Evolutionary conservation across 2,797 vertebrate species (phyloP).

Genomic region (Hippocampus kuda): DNA sequence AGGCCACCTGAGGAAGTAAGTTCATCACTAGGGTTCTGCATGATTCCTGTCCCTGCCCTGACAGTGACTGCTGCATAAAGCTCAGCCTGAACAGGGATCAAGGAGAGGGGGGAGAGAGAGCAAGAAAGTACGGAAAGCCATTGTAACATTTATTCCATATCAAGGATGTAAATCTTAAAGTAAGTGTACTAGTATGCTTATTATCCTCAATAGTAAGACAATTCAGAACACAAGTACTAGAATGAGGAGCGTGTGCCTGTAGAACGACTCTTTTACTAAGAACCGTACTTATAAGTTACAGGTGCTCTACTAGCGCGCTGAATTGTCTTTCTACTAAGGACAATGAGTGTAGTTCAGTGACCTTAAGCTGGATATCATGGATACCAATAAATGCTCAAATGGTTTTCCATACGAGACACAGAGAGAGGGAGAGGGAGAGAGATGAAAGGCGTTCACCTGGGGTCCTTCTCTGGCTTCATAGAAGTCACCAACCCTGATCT

Average conservation of each 20-base stretch:
- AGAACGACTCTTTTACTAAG: not conserved
- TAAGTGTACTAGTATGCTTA: not conserved
- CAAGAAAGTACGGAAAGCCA: not conserved
- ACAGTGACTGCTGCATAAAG: conserved; percentile 58
- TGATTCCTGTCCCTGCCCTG: conserved; percentile 51
- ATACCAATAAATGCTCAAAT: not conserved
- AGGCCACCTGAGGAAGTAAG: conserved; percentile 67
- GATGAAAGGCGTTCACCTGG: conserved; percentile 89
- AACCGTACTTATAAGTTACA: not conserved
- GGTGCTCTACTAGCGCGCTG: not conserved
- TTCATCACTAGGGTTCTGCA: conserved; percentile 53
- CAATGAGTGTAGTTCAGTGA: not conserved
- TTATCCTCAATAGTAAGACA: not conserved
- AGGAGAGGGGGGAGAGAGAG: conserved; percentile 21
- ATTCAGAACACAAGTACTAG: not conserved
- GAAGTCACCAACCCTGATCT: conserved; percentile 99
- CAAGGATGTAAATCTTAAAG: not conserved
- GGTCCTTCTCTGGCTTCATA: conserved; percentile 99
- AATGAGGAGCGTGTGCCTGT: no score
- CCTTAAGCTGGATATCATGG: not conserved
- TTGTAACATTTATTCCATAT: not conserved
- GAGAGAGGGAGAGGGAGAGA: conserved; percentile 66
- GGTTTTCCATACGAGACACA: conserved; percentile 14
- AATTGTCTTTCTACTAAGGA: not conserved
- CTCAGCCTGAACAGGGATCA: conserved; percentile 59